phyloP scores from a whole-genome alignment of 2,888 invertebrate species.

The Lochmaea crataegi region DNA sequence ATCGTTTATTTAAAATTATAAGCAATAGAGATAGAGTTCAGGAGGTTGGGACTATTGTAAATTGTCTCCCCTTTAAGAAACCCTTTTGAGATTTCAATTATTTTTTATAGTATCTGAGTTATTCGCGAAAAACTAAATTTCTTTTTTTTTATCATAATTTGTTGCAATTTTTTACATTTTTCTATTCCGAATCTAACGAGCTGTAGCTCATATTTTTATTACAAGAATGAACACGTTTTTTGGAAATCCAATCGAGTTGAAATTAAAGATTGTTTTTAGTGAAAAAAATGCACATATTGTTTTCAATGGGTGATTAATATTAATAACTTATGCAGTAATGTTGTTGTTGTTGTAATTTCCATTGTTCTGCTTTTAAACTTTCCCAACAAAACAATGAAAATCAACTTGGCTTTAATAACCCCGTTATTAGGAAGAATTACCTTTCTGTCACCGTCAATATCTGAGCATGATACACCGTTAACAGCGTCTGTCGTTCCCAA shows the following conservation, averaged over 20 bases:
- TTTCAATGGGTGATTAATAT: constrained; percentile 10
- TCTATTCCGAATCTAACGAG: too few species aligned
- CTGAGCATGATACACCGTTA: constrained; percentile 55
- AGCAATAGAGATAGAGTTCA: too few species aligned
- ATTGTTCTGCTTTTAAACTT: constrained; percentile 14
- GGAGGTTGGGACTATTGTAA: too few species aligned
- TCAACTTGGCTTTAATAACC: background rate
- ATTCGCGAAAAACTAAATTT: too few species aligned
- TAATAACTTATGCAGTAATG: constrained; percentile 7
- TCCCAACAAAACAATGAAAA: constrained; percentile 3
- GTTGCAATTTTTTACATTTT: too few species aligned
- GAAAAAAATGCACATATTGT: background rate
- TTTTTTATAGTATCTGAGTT: too few species aligned
- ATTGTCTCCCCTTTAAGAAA: too few species aligned
- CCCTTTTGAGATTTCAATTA: too few species aligned
- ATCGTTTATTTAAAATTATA: too few species aligned
- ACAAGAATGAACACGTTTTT: too few species aligned
- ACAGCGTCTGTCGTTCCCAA: constrained; percentile 68
- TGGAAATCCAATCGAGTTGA: background rate
- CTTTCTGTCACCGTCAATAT: constrained; percentile 47
- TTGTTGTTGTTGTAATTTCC: background rate
- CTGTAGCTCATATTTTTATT: too few species aligned
- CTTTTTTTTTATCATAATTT: too few species aligned
- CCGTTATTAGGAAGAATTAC: constrained; percentile 41
- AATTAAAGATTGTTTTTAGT: background rate